Percentiles rank a stretch among this genome's conserved stretches.
Conservation (phyloP, 2,113 vertebrate genomes). For the Calyptomena viridis region DNA sequence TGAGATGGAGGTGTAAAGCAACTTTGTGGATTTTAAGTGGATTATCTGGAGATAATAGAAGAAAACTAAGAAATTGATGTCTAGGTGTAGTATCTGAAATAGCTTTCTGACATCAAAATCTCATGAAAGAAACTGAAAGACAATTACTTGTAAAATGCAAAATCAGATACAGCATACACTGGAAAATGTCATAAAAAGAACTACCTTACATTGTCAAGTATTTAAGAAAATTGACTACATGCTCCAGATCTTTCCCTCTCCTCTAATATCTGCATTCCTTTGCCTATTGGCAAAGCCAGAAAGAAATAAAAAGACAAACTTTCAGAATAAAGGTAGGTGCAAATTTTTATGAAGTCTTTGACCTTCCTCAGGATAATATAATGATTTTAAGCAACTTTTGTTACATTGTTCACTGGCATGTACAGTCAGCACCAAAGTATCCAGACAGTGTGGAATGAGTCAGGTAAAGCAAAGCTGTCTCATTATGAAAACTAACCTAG, state of each 20-base stretch:
- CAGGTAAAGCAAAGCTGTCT: background rate
- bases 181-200: background rate
- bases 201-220: background rate
- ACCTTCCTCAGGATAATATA: background rate
- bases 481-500: background rate
- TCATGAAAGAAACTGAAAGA: background rate
- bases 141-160: background rate
- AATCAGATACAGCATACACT: background rate
- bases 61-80: background rate
- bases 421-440: background rate
- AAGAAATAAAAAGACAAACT: background rate
- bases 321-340: background rate
- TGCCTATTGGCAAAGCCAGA: background rate
- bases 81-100: background rate
- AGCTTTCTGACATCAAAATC: background rate
- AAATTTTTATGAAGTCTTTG: background rate
- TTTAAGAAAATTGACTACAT: background rate
- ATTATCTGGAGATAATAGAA: background rate
- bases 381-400: background rate
- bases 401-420: background rate
- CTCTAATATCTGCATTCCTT: background rate
- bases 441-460: background rate
- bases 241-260: background rate
- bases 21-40: background rate
- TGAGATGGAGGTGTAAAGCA: background rate